These are phyloP conservation scores for Eucriotettix oculatus DNA, from an alignment of 2,888 invertebrate species.

Conservation along the genomic window DNA sequence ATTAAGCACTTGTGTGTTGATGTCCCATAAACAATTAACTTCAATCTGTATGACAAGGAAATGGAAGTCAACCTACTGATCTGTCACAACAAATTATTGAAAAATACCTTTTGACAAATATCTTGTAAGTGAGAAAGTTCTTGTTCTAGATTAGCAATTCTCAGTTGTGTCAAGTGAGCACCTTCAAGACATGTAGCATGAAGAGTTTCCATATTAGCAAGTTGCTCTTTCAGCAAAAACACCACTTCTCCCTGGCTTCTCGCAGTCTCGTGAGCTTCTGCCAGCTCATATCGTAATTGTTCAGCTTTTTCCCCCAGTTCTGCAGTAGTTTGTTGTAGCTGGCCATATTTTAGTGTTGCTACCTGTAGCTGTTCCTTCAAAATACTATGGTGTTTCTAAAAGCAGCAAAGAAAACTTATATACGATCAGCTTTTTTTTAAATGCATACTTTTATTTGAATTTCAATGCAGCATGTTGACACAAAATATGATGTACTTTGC, in stretches of 20 bases:
- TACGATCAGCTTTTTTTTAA: too few species aligned
- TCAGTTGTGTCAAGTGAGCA: conserved; percentile 15
- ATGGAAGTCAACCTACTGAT: too few species aligned
- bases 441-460: too few species aligned
- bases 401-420: neutral
- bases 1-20: too few species aligned
- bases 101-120: conserved; percentile 17
- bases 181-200: conserved; percentile 18
- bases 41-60: too few species aligned
- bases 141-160: conserved; percentile 17
- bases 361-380: conserved; percentile 16
- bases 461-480: too few species aligned
- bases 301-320: conserved; percentile 16
- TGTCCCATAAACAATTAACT: too few species aligned
- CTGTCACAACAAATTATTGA: neutral
- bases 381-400: conserved; percentile 14
- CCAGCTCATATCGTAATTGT: conserved; percentile 18
- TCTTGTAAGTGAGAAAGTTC: conserved; percentile 19
- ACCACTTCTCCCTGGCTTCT: conserved; percentile 17
- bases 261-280: conserved; percentile 17
- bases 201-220: conserved; percentile 15
- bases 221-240: conserved; percentile 16
- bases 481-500: too few species aligned
- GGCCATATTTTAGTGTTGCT: conserved; percentile 17
- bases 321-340: conserved; percentile 17